Conservation (phyloP, 2,888 invertebrate genomes). For the Drosophila kanekoi region DNA sequence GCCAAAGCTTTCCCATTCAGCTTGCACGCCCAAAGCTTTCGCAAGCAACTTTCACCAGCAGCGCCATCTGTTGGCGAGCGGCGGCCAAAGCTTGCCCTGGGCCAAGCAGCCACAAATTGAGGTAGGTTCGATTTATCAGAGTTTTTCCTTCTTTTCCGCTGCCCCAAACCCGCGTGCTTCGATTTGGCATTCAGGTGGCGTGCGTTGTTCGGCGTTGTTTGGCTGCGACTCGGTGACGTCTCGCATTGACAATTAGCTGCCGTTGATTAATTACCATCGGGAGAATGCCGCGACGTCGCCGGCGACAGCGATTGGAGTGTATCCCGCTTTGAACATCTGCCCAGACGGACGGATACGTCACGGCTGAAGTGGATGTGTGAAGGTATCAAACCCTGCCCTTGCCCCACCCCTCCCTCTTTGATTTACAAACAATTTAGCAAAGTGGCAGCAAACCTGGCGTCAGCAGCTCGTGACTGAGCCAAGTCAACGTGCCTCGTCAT, state of each 20-base stretch:
- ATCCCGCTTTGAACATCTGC: conserved; percentile 8
- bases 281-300: conserved; percentile 57
- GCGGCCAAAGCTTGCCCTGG: conserved; percentile 27
- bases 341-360: conserved; percentile 18
- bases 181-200: conserved; percentile 70
- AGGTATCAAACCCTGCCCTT: conserved; percentile 34
- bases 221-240: conserved; percentile 33
- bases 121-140: conserved; percentile 58
- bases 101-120: conserved; percentile 55
- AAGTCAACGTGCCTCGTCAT: conserved; percentile 38
- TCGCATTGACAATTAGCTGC: conserved; percentile 67
- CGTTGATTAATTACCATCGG: conserved; percentile 66
- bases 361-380: conserved; percentile 27
- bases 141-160: neutral
- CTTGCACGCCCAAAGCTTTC: conserved; percentile 43
- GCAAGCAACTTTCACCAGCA: conserved; percentile 43
- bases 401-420: neutral
- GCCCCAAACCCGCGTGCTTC: conserved; percentile 1
- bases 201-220: conserved; percentile 26
- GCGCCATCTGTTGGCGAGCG: conserved; percentile 56
- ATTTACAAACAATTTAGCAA: conserved; percentile 66
- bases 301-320: conserved; percentile 17
- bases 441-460: conserved; percentile 50
- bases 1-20: conserved; percentile 29
- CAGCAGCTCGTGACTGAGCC: conserved; percentile 40